phyloP scores from a whole-genome alignment of 2,797 vertebrate genomes.

The Muraenolepis orangiensis region DNA sequence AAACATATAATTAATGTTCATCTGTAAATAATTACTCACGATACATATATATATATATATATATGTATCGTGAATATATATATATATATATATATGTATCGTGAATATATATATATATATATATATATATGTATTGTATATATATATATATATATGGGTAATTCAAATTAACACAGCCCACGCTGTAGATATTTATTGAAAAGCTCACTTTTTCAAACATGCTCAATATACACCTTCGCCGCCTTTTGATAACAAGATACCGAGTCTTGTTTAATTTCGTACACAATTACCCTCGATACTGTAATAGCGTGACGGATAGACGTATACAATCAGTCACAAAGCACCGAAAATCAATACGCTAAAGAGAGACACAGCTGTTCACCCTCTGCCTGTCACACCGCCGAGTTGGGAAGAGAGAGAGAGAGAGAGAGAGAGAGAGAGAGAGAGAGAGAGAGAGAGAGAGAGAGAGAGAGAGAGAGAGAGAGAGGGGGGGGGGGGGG shows the following conservation, averaged over 20 bases:
- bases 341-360: neutral
- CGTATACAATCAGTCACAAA: neutral
- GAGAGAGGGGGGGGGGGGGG: too few relatives aligned
- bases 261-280: neutral
- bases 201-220: too few relatives aligned
- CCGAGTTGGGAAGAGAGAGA: slow-evolving; percentile 2
- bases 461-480: slow-evolving; percentile 23
- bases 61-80: too few relatives aligned
- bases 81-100: too few relatives aligned
- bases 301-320: slow-evolving; percentile 1
- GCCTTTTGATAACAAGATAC: too few relatives aligned
- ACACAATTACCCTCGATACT: neutral
- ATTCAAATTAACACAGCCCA: neutral
- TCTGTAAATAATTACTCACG: neutral
- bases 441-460: neutral
- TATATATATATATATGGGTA: too few relatives aligned
- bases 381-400: too few relatives aligned
- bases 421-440: slow-evolving; percentile 11
- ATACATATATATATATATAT: neutral
- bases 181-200: too few relatives aligned
- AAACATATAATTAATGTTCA: neutral
- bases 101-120: too few relatives aligned
- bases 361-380: too few relatives aligned
- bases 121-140: too few relatives aligned
- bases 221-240: too few relatives aligned